Base-by-base conservation (phyloP, 2,113 vertebrate species). In the Poicephalus gulielmi region DNA sequence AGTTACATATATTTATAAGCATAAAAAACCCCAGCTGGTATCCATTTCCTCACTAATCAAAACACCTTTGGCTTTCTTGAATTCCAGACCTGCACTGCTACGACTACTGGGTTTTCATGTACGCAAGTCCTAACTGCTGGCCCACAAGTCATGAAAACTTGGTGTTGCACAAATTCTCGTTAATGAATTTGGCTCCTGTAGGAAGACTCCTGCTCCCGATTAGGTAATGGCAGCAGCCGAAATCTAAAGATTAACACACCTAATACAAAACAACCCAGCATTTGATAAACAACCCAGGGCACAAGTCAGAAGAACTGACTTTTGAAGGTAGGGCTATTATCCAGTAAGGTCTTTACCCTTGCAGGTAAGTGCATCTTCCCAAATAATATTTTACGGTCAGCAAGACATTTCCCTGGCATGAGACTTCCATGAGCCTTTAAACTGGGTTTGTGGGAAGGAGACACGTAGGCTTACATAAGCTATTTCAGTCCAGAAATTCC, bases 401-500 rank as follows among this genome's bases (percentile, higher is more conserved):
- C 5, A 52, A 75, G 41, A 59, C 22, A 31, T 17, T 41, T 68
- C 37, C 53, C 80, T 80, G 43, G 25, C 31, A 71, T 67, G 13
- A 57, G 41, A 59, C 52, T 53, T 50, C 31, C 43, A 37, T 6
- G 14, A 91, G 71, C 28, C 41, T 75, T 78, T 63, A 43, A 64
- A 14, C 41, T 71, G 46, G 43, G 28, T 52, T 63, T 91, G 47
- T 47, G 76, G 60, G 60, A 94, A 80, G 71, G 49, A 89, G 86
- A 74, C 60, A 78, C 0, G 0, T 39, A 84, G 41, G 37, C 62
- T 88, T 88, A 83, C 44, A 77, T 35, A 90, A 92, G 20, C 50
- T 81, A 75, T 81, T 89, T 84, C 86, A 86, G 80, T 46, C 80
- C 53, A 90, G 76, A 78, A 94, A 94, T 78, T 95, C 92, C 76